These are phyloP conservation scores for Hypothenemus hampei DNA, from an alignment of 1,140 invertebrate species.

Conservation along the genomic window DNA sequence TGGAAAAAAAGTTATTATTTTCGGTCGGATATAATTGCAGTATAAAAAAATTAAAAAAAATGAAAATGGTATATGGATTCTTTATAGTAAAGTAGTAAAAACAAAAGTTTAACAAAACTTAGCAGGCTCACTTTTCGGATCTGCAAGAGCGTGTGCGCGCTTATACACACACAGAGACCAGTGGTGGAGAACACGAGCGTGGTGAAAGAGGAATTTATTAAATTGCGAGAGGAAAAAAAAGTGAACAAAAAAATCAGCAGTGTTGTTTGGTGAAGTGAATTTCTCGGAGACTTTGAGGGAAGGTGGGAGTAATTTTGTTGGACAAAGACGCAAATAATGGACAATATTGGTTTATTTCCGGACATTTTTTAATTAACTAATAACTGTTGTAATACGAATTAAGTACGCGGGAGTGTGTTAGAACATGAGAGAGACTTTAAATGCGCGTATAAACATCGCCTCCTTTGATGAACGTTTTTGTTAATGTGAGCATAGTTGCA, in stretches of 20 bases:
- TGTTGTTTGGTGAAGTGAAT: slow-evolving; percentile 27
- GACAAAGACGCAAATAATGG: slow-evolving; percentile 2
- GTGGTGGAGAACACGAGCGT: too few species aligned
- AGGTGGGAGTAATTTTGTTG: too few species aligned
- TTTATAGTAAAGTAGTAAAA: slow-evolving; percentile 41
- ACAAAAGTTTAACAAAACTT: slow-evolving; percentile 36
- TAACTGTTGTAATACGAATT: slow-evolving; percentile 8
- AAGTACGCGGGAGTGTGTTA: too few species aligned
- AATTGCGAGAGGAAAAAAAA: neutral
- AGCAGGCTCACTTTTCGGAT: slow-evolving; percentile 44
- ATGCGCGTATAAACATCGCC: slow-evolving; percentile 15
- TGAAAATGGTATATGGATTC: slow-evolving; percentile 44
- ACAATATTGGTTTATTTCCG: slow-evolving; percentile 24
- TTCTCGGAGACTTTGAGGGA: neutral
- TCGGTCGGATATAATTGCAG: slow-evolving; percentile 18
- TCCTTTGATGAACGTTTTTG: slow-evolving; percentile 11
- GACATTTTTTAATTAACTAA: slow-evolving; percentile 23
- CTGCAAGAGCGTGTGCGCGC: too few species aligned
- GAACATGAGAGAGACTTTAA: slow-evolving; percentile 12
- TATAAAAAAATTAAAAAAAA: slow-evolving; percentile 6
- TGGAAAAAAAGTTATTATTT: slow-evolving; percentile 26
- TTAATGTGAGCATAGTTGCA: slow-evolving; percentile 24
- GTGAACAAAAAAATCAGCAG: slow-evolving; percentile 24
- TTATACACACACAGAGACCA: too few species aligned
- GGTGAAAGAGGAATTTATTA: neutral